Evolutionary conservation across 2,797 vertebrate species (phyloP).

Genomic region (Yasuhikotakia modesta): DNA sequence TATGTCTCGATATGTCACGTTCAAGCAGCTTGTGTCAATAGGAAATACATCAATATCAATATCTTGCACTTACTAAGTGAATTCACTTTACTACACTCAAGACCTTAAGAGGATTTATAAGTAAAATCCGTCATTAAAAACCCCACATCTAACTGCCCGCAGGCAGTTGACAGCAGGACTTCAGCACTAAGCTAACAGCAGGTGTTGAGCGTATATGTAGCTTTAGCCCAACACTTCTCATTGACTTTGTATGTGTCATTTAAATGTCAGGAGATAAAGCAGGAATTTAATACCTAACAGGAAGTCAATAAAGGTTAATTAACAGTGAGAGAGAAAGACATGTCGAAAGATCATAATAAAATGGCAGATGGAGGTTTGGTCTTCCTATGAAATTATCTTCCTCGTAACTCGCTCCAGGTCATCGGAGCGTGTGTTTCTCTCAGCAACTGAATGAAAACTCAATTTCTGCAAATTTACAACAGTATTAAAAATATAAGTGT

Average conservation of each 20-base stretch:
- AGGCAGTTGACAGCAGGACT: slow-evolving; percentile 8
- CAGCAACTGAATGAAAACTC: not conserved
- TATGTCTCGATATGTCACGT: too few relatives aligned
- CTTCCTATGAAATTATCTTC: slow-evolving; percentile 30
- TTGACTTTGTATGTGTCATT: slow-evolving; percentile 69
- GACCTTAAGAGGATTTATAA: slow-evolving; percentile 33
- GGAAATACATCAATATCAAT: too few relatives aligned
- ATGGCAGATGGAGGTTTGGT: slow-evolving; percentile 50
- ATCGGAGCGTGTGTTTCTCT: not conserved
- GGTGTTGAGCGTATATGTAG: slow-evolving; percentile 42
- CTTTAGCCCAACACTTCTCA: slow-evolving; percentile 58
- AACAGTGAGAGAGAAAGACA: slow-evolving; percentile 70
- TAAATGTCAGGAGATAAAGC: slow-evolving; percentile 74
- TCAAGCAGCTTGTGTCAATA: too few relatives aligned
- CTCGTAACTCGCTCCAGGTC: not conserved
- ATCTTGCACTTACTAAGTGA: not conserved
- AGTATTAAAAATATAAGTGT: not conserved
- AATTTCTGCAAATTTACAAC: not conserved
- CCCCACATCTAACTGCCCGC: slow-evolving; percentile 7
- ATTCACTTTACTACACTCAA: not conserved
- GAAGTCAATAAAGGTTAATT: slow-evolving; percentile 81
- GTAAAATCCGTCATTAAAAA: slow-evolving; percentile 34
- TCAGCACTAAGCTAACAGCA: slow-evolving; percentile 44
- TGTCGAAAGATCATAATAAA: slow-evolving; percentile 57
- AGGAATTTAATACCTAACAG: slow-evolving; percentile 68